phyloP scores from a whole-genome alignment of 1,140 invertebrate species.

The Bilobella aurantiaca region DNA sequence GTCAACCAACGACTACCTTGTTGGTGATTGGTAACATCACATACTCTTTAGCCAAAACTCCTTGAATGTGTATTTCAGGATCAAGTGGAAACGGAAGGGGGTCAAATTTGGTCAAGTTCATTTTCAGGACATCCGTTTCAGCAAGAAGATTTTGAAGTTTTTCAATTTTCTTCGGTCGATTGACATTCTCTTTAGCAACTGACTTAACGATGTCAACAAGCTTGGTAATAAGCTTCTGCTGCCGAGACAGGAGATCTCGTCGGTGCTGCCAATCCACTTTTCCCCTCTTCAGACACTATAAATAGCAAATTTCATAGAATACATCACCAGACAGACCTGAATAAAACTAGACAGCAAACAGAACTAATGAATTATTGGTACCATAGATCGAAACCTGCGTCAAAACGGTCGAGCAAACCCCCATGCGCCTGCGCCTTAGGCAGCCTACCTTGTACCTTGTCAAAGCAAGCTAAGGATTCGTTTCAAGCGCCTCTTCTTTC shows the following conservation, averaged over 20 bases:
- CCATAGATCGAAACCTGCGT: no score
- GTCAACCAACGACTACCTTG: no score
- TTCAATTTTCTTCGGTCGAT: conserved; percentile 82
- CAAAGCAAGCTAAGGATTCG: no score
- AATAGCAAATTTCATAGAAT: conserved; percentile 18
- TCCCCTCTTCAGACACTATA: conserved; percentile 44
- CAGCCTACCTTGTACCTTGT: no score
- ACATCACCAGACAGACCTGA: no score
- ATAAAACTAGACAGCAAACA: no score
- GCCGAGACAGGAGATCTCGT: conserved; percentile 60
- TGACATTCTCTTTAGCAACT: conserved; percentile 83
- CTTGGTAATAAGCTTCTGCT: conserved; percentile 83
- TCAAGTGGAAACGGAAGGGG: conserved; percentile 87
- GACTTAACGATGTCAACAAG: conserved; percentile 79
- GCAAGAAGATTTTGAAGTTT: conserved; percentile 68
- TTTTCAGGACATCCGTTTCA: conserved; percentile 61
- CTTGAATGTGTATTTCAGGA: conserved; percentile 78
- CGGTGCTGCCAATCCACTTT: conserved; percentile 57
- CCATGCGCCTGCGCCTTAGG: no score
- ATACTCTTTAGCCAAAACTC: conserved; percentile 72
- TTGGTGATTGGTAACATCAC: conserved; percentile 15
- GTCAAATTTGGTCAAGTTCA: conserved; percentile 85
- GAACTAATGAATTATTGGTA: no score
- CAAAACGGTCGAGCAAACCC: no score
- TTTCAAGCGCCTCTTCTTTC: no score